Conservation (phyloP, 1,140 invertebrate genomes). For the Geopemphigus sp. region DNA sequence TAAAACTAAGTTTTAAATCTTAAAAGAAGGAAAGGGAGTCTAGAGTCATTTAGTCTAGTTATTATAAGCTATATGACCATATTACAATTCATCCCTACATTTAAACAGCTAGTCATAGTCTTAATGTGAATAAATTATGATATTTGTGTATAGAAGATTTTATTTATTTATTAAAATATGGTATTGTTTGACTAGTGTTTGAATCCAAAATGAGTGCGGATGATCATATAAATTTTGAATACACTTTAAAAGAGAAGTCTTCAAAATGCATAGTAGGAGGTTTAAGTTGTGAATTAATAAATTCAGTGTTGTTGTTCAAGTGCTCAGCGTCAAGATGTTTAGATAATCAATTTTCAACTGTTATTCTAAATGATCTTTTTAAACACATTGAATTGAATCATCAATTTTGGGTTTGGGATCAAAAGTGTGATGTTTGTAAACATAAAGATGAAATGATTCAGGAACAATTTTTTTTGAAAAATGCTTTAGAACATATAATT, state of each 20-base stretch:
- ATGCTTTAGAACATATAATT: constrained; percentile 32
- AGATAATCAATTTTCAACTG: constrained; percentile 12
- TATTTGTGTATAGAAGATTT: background rate
- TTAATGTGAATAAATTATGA: too few relatives aligned
- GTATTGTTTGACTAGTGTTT: background rate
- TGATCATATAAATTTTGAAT: background rate
- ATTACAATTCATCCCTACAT: too few relatives aligned
- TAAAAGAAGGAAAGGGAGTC: too few relatives aligned
- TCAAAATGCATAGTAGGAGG: background rate
- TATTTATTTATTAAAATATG: background rate
- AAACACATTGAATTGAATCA: constrained; percentile 21
- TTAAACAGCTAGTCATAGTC: too few relatives aligned
- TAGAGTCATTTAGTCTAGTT: too few relatives aligned
- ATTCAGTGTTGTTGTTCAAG: constrained; percentile 6
- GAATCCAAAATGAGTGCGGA: background rate
- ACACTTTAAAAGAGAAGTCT: constrained; percentile 1
- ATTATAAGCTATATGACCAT: too few relatives aligned
- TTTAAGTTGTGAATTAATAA: constrained; percentile 20
- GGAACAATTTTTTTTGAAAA: background rate
- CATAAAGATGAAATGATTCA: background rate
- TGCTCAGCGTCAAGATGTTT: background rate
- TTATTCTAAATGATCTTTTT: constrained; percentile 1
- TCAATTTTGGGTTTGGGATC: background rate
- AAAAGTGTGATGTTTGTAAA: background rate
- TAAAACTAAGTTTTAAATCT: too few relatives aligned